Base-by-base conservation (phyloP, 2,888 invertebrate genomes). In the Eristalis intricaria region DNA sequence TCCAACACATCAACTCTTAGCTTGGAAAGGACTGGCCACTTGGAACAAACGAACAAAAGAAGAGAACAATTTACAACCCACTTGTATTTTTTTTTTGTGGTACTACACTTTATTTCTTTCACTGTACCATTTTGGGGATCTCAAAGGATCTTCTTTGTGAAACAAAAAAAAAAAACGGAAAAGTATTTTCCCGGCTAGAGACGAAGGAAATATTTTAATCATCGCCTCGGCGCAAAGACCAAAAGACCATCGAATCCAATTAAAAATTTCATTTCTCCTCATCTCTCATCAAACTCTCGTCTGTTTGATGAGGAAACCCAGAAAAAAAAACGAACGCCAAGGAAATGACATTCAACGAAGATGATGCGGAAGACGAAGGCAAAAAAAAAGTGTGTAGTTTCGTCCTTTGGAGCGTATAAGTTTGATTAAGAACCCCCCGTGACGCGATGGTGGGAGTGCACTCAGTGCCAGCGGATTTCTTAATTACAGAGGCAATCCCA, bases 221-320 rank as follows among this genome's bases (percentile, higher is more conserved):
- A 77, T 32, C 56, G 64, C 60, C 43, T 56, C 69, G n/a, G 50
- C 50, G 50, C 15, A 65, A 58, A 69, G 43, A 61, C 69, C 60
- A 63, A 56, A 64, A 81, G 85, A 77, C 29, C 69, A 82, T 70
- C 60, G 66, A 86, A 82, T 82, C 74, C 63, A 63, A 82, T 82
- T 86, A 82, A 78, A 78, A 75, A 63, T 43, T 73, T 58, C 13
- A 73, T 77, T 66, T 32, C 40, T 43, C 32, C 23, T 13, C 32
- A 32, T 61, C 23, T 23, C 56, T 61, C 70, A 66, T 74, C 63
- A 56, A 64, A 70, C 69, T 74, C 50, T 50, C 50, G 19, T 50
- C 50, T 50, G 50, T 50, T 50, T 50, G 50, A 50, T 19, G 50
- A n/a, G 50, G 19, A n/a, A 63, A 22, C 22, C n/a, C 32, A 10